Evolutionary conservation across 2,113 vertebrate genomes (phyloP), one percentile per base, ranked within the genome.

Genomic region (Brevimyrus niger): DNA sequence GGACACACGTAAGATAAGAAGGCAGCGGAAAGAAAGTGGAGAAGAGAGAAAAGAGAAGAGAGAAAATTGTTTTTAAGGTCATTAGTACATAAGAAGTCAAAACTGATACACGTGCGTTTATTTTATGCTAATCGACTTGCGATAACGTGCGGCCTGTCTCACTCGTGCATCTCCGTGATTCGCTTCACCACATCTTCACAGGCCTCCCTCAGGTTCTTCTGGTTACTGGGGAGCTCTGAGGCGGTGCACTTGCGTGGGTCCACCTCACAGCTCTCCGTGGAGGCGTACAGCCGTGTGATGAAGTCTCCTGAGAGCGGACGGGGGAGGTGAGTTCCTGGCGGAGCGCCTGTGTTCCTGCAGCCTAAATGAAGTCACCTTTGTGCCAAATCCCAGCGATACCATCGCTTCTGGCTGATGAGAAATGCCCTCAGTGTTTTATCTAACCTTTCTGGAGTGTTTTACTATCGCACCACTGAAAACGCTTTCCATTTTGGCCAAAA

Each of bases 171-270:
- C 1, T 93, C 83, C 61, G 95, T 88, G 69, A 99, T 99, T 94
- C 94, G 94, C 91, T 94, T 92, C 90, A 98, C 96, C 89, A 96
- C 97, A 69, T 97, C 97, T 89, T 97, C 93, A 27, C 98, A 99
- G 31, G 94, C 90, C 80, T 94, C 95, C 82, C 89, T 95, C 89
- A 99, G 94, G 90, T 97, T 96, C 80, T 89, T 94, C 92, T 96
- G 97, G 93, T 97, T 97, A 91, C 93, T 91, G 0, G 91, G 42
- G 15, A 99, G 94, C 7, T 98, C 97, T 0, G 94, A 91, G 0
- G 93, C n/a, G 0, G 93, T 89, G 10, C 97, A 98, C 91, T 96
- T 97, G 91, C 93, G 94, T 90, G 97, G 97, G 42, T 99, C 97
- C 0, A 99, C 97, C 91, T 99, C 98, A 4, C 95, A 98, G 93